Percentiles rank a stretch among this genome's conserved stretches.
phyloP scores from a whole-genome alignment of 2,113 vertebrate species.

The Onychostruthus taczanowskii region DNA sequence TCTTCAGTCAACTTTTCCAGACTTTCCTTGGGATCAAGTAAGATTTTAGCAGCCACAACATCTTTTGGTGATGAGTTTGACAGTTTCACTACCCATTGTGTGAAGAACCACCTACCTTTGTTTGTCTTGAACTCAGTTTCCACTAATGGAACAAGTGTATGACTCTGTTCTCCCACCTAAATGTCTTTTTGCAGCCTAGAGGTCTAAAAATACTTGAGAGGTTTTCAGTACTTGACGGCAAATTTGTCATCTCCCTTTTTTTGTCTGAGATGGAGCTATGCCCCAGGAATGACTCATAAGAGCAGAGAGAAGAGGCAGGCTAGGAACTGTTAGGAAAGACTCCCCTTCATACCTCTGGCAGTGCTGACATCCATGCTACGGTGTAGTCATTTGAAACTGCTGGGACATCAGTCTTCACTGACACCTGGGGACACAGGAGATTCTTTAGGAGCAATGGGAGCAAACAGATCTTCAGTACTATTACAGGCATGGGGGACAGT shows the following conservation, averaged over 20 bases:
- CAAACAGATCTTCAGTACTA: neutral
- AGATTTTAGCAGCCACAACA: slow-evolving; percentile 9
- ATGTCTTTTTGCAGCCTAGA: neutral
- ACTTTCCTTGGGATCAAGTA: neutral
- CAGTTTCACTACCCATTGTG: slow-evolving; percentile 25
- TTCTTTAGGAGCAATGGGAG: neutral
- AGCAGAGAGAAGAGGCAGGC: neutral
- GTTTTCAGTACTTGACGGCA: neutral
- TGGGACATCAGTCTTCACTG: slow-evolving; percentile 43
- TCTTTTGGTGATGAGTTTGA: slow-evolving; percentile 24
- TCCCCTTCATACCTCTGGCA: slow-evolving; percentile 38
- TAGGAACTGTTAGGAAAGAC: neutral
- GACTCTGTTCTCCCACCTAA: neutral
- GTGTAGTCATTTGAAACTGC: slow-evolving; percentile 49
- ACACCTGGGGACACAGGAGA: slow-evolving; percentile 40
- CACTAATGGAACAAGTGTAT: slow-evolving; percentile 2
- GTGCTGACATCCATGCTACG: slow-evolving; percentile 25
- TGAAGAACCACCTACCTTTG: slow-evolving; percentile 30
- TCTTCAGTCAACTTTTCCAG: slow-evolving; percentile 29
- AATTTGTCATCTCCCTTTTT: neutral
- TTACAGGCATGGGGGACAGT: neutral
- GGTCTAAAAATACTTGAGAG: slow-evolving; percentile 3
- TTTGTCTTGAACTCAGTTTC: slow-evolving; percentile 37
- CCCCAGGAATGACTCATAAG: neutral
- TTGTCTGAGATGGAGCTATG: neutral